Evolutionary conservation across 2,113 vertebrate species (phyloP).

Genomic region (Barbus barbus): DNA sequence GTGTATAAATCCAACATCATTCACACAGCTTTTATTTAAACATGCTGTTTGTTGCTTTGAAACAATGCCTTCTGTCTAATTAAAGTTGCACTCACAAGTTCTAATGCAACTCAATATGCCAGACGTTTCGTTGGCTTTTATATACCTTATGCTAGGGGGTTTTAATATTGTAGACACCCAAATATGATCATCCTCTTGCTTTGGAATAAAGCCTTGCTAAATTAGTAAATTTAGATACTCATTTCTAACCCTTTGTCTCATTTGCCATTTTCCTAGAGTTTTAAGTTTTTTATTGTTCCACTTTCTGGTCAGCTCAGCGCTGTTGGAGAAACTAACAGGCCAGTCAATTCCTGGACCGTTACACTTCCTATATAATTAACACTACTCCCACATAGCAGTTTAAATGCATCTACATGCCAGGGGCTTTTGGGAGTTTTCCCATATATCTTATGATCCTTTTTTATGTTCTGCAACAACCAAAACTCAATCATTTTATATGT

Average conservation of each 20-base stretch:
- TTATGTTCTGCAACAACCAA: background rate
- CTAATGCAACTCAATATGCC: background rate
- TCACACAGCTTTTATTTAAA: constrained; percentile 35
- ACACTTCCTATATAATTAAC: background rate
- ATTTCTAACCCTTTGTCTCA: background rate
- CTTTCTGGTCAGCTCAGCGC: background rate
- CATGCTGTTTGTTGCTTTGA: constrained; percentile 14
- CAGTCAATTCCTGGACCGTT: background rate
- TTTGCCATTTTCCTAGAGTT: background rate
- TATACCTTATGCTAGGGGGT: background rate
- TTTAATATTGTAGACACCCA: background rate
- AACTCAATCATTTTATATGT: background rate
- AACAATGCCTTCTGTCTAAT: constrained; percentile 33
- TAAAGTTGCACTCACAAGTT: background rate
- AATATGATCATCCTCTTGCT: background rate
- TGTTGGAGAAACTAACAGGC: background rate
- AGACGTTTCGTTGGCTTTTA: background rate
- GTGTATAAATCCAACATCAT: constrained; percentile 28
- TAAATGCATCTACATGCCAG: background rate
- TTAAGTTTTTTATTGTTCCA: background rate
- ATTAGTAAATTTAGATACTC: background rate
- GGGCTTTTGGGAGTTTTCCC: background rate
- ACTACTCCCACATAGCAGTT: background rate
- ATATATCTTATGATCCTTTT: background rate
- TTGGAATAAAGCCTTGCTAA: background rate